A percentile compares a stretch with the other conserved stretches of the same genome.
Evolutionary conservation across 2,113 vertebrate species (phyloP).

Genomic region (Hipposideros armiger): DNA sequence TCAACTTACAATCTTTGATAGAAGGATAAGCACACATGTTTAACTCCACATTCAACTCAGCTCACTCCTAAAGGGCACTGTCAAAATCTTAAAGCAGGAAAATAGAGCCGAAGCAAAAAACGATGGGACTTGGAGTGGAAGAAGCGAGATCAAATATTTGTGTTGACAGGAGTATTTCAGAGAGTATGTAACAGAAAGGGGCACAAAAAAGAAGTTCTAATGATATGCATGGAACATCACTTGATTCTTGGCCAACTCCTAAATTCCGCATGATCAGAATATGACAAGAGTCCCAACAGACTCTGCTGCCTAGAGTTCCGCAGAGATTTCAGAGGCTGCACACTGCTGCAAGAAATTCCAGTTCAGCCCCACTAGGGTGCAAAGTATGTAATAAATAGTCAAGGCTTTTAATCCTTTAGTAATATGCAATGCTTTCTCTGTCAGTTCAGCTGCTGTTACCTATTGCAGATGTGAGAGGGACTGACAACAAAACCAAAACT

Average conservation of each 20-base stretch:
- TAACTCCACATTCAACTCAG: background rate
- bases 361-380: background rate
- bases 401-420: background rate
- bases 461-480: background rate
- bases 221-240: background rate
- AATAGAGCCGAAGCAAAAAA: background rate
- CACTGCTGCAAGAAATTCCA: background rate
- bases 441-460: background rate
- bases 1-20: background rate
- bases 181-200: background rate
- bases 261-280: background rate
- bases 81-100: background rate
- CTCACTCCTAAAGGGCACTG: background rate
- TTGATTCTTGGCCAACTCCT: background rate
- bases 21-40: background rate
- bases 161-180: background rate
- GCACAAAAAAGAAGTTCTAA: background rate
- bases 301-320: background rate
- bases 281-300: background rate
- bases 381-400: background rate
- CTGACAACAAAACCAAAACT: background rate
- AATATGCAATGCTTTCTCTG: background rate
- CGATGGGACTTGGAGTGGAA: background rate
- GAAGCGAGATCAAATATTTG: background rate
- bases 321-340: background rate